Conservation (phyloP, 2,888 invertebrate genomes). For the Hololepta plana region DNA sequence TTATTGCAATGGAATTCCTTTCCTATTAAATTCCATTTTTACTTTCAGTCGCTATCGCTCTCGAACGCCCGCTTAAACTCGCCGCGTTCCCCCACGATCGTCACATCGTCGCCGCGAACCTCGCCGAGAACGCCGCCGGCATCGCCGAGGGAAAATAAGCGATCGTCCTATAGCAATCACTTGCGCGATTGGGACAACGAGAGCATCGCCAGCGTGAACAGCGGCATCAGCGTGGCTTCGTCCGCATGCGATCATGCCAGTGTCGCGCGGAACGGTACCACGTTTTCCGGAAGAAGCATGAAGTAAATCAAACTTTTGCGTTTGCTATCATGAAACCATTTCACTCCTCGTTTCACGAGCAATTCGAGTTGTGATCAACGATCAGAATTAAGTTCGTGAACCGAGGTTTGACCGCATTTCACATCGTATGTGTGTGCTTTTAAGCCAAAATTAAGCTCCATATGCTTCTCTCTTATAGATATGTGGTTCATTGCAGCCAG, state of each 20-base stretch:
- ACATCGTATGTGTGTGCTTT: too few relatives aligned
- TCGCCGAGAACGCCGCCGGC: constrained; percentile 20
- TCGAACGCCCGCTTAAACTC: constrained; percentile 19
- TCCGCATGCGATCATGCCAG: constrained; percentile 62
- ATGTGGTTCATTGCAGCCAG: constrained; percentile 71
- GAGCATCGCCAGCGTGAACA: constrained; percentile 61
- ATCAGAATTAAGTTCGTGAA: too few relatives aligned
- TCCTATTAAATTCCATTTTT: constrained; percentile 3
- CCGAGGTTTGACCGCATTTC: too few relatives aligned
- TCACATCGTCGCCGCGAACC: constrained; percentile 14
- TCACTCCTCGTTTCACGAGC: too few relatives aligned
- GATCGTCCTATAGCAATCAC: neutral
- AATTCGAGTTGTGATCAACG: too few relatives aligned
- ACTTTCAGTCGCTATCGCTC: constrained; percentile 22
- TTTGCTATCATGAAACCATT: constrained; percentile 30
- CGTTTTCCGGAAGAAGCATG: constrained; percentile 33
- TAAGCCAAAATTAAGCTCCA: too few relatives aligned
- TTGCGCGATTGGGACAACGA: constrained; percentile 41
- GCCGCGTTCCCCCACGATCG: constrained; percentile 16
- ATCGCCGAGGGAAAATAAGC: constrained; percentile 11
- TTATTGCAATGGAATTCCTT: too few relatives aligned
- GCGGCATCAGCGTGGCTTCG: constrained; percentile 60
- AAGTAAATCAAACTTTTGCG: too few relatives aligned
- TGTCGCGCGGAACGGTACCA: constrained; percentile 48
- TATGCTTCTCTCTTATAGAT: constrained; percentile 34